Evolutionary conservation across 2,888 invertebrate genomes (phyloP), one percentile per base, ranked within the genome.

Genomic region (Meteorus colon): DNA sequence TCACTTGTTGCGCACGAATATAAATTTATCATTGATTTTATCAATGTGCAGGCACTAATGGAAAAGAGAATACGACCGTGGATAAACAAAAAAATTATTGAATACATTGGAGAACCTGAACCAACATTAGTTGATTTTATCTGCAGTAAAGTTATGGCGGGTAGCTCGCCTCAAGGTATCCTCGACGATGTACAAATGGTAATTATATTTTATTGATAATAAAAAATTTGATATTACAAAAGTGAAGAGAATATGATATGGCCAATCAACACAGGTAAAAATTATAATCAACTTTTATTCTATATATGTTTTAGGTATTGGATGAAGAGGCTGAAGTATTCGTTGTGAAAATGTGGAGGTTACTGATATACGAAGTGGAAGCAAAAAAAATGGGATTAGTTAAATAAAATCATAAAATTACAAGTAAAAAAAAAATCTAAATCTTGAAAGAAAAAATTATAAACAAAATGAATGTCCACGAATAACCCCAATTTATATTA

Each of bases 241-340:
- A 16, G 14, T 31, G 60, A 69, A 48, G 59, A 34, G 31, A 10
- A 31, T 45, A 48, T 59, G n/a, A 60, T 37, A 19, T 41, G 2
- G 41, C 8, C 41, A 62, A 60, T 68, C 2, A 29, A 63, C 14
- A 29, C 2, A 59, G 60, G 24, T 6, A 45, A n/a, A 68, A 62
- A 48, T 60, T 10, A 73, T 37, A 16, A n/a, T 34, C 27, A 24
- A 60, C 41, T 19, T 37, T 4, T 80, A 71, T 80, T 83, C 82
- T 82, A 81, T 55, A 3, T 6, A 55, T 81, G 79, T 90, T 89
- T 4, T 90, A 98, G 98, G 98, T 99, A 83, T 92, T 99, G 86
- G 99, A 99, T 90, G 99, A 99, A 90, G 99, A 99, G 91, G 99
- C 99, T 4, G 99, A 99, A 91, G 98, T 98, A 82, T 99, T 99